Base-by-base conservation (phyloP, 2,797 vertebrate genomes). In the Cynodonichthys magdalenae region DNA sequence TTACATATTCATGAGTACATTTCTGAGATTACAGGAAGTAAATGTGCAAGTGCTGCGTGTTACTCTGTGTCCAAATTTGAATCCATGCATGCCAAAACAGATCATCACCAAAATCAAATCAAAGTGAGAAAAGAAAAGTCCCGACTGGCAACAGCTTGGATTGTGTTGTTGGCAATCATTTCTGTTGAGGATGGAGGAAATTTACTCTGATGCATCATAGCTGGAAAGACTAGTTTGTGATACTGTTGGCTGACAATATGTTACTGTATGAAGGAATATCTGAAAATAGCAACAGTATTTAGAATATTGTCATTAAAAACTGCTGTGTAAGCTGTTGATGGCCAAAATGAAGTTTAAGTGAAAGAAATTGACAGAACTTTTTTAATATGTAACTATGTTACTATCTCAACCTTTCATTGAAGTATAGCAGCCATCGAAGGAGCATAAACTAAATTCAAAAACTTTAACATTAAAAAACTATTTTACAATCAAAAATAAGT, bases 21-120 rank as follows among this genome's bases (percentile, higher is more conserved):
- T 87, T 77, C 54, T 36, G 34, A 59, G 55, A 42, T 47, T 36
- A 66, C 34, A 19, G 42, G 63, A 57, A 55, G 66, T 71, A 76
- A 75, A 28, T 55, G 53, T 55, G 59, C 39, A 75, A 55, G 49
- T 60, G 49, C 27, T 48, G 57, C 60, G 70, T 69, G 18, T 53
- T 49, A 39, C 68, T 64, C 39, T 53, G 2, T 85, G 88, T 83
- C 71, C 49, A 59, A 52, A 87, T 85, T 51, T 79, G 66, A 79
- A 82, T 69, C 77, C 87, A 89, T 87, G 85, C 89, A 87, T 89
- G 60, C 63, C 48, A 63, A 84, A 79, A 71, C 62, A 78, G 64
- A 74, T 85, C 41, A 64, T 69, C 68, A 75, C 47, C 67, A 63
- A 63, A 48, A 73, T 36, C 51, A 12, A 1, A 31, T 57, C 67